phyloP scores from a whole-genome alignment of 2,113 vertebrate species.

The Bubo bubo region DNA sequence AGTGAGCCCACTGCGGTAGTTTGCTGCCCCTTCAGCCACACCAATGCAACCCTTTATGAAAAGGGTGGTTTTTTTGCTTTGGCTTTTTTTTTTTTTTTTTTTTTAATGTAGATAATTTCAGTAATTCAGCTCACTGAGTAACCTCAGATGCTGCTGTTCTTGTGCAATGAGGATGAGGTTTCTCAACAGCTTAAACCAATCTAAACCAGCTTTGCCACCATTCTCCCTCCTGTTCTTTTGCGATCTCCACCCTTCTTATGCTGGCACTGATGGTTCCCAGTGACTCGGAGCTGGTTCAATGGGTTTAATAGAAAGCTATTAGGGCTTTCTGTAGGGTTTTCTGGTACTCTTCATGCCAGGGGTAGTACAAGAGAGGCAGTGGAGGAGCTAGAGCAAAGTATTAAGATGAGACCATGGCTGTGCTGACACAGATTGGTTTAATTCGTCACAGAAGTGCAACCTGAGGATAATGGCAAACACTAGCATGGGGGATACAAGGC shows the following conservation, averaged over 20 bases:
- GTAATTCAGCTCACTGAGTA: neutral
- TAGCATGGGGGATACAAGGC: neutral
- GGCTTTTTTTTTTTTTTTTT: neutral
- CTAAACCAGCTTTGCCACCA: neutral
- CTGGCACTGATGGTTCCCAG: neutral
- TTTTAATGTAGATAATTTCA: neutral
- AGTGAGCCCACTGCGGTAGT: rapidly evolving
- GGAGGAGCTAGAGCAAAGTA: neutral
- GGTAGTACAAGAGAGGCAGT: neutral
- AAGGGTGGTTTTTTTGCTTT: neutral
- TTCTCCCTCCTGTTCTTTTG: neutral
- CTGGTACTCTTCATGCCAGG: neutral
- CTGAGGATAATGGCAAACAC: neutral
- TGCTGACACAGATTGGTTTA: neutral
- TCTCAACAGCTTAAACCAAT: constrained; percentile 24
- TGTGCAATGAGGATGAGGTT: neutral
- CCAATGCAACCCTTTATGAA: neutral
- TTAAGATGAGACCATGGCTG: neutral
- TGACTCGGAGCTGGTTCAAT: neutral
- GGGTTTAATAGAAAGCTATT: neutral
- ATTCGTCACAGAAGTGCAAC: constrained; percentile 1
- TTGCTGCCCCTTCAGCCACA: neutral
- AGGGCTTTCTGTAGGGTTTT: neutral
- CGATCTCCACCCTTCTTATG: neutral
- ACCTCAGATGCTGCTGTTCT: neutral